These are phyloP conservation scores for Drosophila vallismaia DNA, from an alignment of 2,888 invertebrate species.

Conservation along the genomic window DNA sequence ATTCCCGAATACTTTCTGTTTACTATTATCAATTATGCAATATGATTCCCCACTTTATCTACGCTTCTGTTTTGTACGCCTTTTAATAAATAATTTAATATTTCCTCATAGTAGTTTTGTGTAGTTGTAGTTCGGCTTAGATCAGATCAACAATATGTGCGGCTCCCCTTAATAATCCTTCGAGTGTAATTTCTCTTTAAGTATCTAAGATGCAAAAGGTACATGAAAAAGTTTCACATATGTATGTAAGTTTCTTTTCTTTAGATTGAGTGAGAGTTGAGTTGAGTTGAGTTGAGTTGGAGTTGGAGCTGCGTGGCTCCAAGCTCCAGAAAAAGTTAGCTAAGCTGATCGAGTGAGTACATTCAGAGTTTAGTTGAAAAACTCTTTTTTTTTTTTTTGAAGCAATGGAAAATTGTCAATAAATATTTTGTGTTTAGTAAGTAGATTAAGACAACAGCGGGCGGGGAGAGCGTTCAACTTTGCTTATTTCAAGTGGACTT, in stretches of 20 bases:
- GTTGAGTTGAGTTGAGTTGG: conserved; percentile 20
- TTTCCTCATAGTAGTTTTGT: conserved; percentile 51
- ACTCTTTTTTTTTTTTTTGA: conserved; percentile 17
- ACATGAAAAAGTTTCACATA: conserved; percentile 73
- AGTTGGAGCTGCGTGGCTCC: conserved; percentile 32
- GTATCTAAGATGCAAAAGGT: conserved; percentile 75
- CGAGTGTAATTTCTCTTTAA: conserved; percentile 50
- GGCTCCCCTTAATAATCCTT: conserved; percentile 32
- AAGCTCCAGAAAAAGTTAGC: conserved; percentile 35
- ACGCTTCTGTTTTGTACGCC: conserved; percentile 31
- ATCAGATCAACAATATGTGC: conserved; percentile 58
- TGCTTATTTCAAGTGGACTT: conserved; percentile 59
- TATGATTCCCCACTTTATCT: conserved; percentile 29
- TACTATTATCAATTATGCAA: conserved; percentile 45
- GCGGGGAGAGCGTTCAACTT: conserved; percentile 28
- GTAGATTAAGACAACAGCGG: conserved; percentile 22
- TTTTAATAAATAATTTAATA: conserved; percentile 48
- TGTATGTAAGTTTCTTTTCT: conserved; percentile 48
- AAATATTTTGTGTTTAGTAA: conserved; percentile 9
- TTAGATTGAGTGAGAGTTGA: conserved; percentile 11
- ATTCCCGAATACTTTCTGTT: conserved; percentile 58
- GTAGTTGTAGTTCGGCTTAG: conserved; percentile 53
- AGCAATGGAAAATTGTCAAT: conserved; percentile 19
- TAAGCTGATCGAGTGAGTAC: conserved; percentile 38
- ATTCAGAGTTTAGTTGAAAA: conserved; percentile 15